Base-by-base conservation (phyloP, 2,797 vertebrate species). In the Spinibarbus caldwelli region DNA sequence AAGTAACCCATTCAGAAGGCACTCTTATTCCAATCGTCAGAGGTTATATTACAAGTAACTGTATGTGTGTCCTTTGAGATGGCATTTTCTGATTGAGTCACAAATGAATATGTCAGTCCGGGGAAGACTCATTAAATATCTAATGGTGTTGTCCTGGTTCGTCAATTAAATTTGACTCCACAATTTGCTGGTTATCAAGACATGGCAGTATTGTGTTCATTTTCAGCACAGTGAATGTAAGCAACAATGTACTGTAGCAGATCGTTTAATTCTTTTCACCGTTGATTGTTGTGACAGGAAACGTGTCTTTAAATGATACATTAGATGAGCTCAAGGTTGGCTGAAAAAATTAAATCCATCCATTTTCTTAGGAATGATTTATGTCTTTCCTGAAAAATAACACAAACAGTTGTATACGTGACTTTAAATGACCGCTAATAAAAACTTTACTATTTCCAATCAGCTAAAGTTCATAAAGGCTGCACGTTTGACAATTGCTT, bases 1-100 rank as follows among this genome's bases (percentile, higher is more conserved):
- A 92, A 93, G 88, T 91, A 89, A 78, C 47, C 67, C 2, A 4
- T 38, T 45, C 29, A 57, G 78, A 78, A 68, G 52, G 45, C 4
- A 26, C 52, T n/a, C 71, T 67, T 73, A 85, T 85, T 80, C 78
- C 71, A 72, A 29, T 19, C 29, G 21, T 67, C n/a, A n/a, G n/a
- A 83, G 41, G 57, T 76, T 54, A 23, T 80, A 64, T 71, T 67
- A 31, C 45, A 57, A 72, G 62, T 57, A 80, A 45, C 31, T 15
- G 36, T 67, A 78, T 68, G 54, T 59, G 73, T 78, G 45, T 79
- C 79, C 57, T 62, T 83, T 71, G 62, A 66, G 70, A 68, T 85
- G 73, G 52, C 41, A 29, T 38, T 83, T 84, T 83, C 38, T 77
- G 76, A 82, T 86, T 83, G 21, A 62, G 29, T 78, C 59, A 67